Evolutionary conservation across 2,797 vertebrate species (phyloP).

Genomic region (Mionectes olivaceus): DNA sequence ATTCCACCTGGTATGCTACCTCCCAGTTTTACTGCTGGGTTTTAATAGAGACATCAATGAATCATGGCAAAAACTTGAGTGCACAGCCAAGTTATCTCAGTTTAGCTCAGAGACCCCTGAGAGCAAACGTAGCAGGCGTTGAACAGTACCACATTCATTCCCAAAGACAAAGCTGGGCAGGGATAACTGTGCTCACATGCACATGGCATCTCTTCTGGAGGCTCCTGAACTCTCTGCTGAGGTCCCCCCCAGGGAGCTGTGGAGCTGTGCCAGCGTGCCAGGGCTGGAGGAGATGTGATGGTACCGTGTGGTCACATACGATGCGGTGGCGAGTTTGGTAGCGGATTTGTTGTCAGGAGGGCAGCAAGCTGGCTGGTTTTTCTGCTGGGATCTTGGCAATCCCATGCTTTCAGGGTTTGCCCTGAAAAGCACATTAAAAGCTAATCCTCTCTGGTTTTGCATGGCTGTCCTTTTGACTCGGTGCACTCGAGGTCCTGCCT

Average conservation of each 20-base stretch:
- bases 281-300: fast-evolving
- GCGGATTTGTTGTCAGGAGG: background rate
- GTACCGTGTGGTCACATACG: fast-evolving
- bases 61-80: background rate
- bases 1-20: background rate
- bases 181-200: fast-evolving
- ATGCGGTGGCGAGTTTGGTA: background rate
- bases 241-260: background rate
- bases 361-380: background rate
- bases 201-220: background rate
- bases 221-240: background rate
- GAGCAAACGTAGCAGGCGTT: fast-evolving
- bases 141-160: background rate
- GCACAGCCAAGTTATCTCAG: background rate
- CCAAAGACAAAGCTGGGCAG: background rate
- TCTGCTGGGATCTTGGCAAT: background rate
- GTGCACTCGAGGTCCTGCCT: background rate
- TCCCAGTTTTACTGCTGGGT: background rate
- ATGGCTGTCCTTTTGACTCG: background rate
- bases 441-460: conserved; percentile 4
- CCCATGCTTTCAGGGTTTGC: background rate
- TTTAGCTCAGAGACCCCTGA: background rate
- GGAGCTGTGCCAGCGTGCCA: fast-evolving
- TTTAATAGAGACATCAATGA: background rate
- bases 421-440: conserved; percentile 7